A percentile compares a stretch with the other conserved stretches of the same genome.
Conservation (phyloP, 2,888 invertebrate genomes). For the Schizaphis graminum region DNA sequence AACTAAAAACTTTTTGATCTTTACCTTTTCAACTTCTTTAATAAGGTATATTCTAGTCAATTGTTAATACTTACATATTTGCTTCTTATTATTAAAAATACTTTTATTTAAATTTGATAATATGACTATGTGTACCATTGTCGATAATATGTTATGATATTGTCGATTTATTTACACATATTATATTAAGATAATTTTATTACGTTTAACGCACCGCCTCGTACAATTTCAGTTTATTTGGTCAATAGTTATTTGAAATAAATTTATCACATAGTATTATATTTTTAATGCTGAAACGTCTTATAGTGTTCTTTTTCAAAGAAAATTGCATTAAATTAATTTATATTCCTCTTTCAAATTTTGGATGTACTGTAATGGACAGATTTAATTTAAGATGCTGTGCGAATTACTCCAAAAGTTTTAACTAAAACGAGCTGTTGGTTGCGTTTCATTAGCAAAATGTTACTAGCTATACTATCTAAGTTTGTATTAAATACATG, state of each 20-base stretch:
- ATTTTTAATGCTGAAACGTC: neutral
- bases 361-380: neutral
- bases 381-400: neutral
- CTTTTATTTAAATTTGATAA: neutral
- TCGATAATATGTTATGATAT: neutral
- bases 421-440: neutral
- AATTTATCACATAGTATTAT: neutral
- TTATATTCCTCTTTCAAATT: neutral
- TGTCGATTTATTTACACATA: neutral
- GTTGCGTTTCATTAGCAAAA: neutral
- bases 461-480: neutral
- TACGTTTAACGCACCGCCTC: neutral
- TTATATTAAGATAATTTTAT: neutral
- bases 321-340: neutral
- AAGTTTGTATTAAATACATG: neutral
- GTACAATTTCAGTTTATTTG: neutral
- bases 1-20: neutral
- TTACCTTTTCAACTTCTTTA: neutral
- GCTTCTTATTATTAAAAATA: neutral
- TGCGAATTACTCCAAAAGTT: neutral
- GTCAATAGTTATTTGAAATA: neutral
- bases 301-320: neutral
- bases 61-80: neutral
- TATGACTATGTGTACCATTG: neutral
- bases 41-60: neutral